phyloP scores from a whole-genome alignment of 2,113 vertebrate genomes.

The Chaetodon auriga region DNA sequence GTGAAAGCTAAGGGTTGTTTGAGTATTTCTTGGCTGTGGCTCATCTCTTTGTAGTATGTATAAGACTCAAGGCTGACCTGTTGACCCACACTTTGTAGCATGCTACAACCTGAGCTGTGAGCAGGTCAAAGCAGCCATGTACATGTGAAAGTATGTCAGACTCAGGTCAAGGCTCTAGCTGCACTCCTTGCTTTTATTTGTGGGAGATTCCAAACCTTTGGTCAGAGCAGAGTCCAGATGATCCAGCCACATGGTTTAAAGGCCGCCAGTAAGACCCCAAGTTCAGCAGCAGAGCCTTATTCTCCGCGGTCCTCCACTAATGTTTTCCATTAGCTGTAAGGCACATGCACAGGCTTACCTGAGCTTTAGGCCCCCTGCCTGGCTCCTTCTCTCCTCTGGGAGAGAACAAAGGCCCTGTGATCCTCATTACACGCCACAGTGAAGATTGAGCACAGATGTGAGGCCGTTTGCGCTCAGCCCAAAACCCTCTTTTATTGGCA shows the following conservation, averaged over 20 bases:
- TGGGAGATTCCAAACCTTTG: constrained; percentile 29
- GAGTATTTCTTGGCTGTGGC: background rate
- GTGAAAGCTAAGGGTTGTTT: background rate
- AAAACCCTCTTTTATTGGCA: constrained; percentile 76
- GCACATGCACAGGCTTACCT: constrained; percentile 55
- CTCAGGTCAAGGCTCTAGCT: background rate
- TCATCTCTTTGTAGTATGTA: background rate
- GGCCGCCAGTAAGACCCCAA: constrained; percentile 24
- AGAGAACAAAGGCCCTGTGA: constrained; percentile 80
- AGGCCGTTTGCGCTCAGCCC: constrained; percentile 59
- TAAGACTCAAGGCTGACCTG: background rate
- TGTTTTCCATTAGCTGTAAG: constrained; percentile 66
- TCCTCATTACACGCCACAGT: constrained; percentile 69
- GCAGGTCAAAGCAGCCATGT: constrained; percentile 1
- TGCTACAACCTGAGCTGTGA: background rate
- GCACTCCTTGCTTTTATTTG: constrained; percentile 12
- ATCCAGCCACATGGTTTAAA: constrained; percentile 47
- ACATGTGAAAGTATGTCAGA: background rate
- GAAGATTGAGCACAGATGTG: constrained; percentile 83
- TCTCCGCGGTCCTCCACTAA: constrained; percentile 41
- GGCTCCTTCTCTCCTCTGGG: constrained; percentile 45
- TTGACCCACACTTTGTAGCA: constrained; percentile 30
- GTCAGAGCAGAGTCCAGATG: constrained; percentile 17
- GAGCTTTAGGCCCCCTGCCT: constrained; percentile 63
- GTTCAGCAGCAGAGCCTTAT: constrained; percentile 21